Base-by-base conservation (phyloP, 2,888 invertebrate genomes). In the Myopa testacea region DNA sequence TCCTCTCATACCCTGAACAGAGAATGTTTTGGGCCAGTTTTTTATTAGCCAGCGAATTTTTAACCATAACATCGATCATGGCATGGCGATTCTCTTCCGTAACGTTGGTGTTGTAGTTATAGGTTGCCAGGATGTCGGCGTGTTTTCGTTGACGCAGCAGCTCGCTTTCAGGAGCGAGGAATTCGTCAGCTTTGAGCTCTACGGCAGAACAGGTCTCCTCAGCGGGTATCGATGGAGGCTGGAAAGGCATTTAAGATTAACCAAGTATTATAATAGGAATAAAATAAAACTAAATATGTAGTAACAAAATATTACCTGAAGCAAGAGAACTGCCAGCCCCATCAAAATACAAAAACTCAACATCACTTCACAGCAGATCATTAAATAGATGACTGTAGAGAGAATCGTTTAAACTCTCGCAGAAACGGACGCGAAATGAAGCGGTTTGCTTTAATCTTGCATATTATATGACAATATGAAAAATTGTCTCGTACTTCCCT, bases 41-140 rank as follows among this genome's bases (percentile, higher is more conserved):
- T 84, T 91, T 91, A 38, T 82, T 84, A 8, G 83, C 82, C 3
- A 76, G 78, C 0, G 89, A 87, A 82, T 84, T 85, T 26, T 83
- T 82, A 0, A 86, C 84, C 26, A 82, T 80, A 4, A 87, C 81
- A 4, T 82, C 84, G 16, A 85, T 85, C 89, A 90, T 89, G 16
- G 85, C 82, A 12, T 91, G 90, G 26, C 93, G 91, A 88, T 93
- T 95, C 62, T 91, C 91, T 71, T 94, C 93, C 0, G 95, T 95
- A 45, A 96, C 91, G 87, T 96, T 94, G 0, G 94, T 93, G 0
- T 92, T 93, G 85, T 95, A 95, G 3, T 90, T 91, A 94, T 95
- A 95, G 78, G 81, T 77, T 0, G 86, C 93, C 0, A 92, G 74
- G 12, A 91, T 90, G 4, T 91, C 91, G 34, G 89, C 90, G 84